Conservation (phyloP, 2,888 invertebrate species). For the Camptogramma bilineatum region DNA sequence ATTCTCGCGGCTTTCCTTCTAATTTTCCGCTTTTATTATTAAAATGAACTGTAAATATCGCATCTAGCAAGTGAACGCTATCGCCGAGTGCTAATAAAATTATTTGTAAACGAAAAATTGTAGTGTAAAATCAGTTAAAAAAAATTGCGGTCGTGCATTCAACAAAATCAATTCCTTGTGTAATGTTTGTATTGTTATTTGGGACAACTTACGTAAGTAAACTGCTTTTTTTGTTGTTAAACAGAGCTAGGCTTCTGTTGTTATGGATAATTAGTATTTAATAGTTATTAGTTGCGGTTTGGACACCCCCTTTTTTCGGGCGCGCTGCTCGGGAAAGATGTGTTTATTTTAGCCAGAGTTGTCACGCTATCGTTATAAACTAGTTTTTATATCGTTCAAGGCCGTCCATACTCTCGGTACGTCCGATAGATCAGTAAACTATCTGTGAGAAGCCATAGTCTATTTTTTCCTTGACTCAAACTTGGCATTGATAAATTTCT, state of each 20-base stretch:
- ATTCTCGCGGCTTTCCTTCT: constrained; percentile 75
- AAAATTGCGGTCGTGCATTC: constrained; percentile 44
- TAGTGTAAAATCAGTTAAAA: constrained; percentile 40
- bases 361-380: constrained; percentile 42
- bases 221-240: constrained; percentile 66
- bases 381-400: constrained; percentile 43
- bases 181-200: constrained; percentile 78
- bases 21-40: constrained; percentile 67
- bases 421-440: constrained; percentile 39
- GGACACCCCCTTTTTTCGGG: constrained; percentile 23
- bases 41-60: constrained; percentile 67
- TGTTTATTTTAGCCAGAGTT: constrained; percentile 42
- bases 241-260: constrained; percentile 48
- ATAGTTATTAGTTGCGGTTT: constrained; percentile 3
- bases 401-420: constrained; percentile 30
- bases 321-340: constrained; percentile 20
- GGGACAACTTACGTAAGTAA: constrained; percentile 81
- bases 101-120: constrained; percentile 47
- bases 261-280: constrained; percentile 8
- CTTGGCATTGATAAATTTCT: constrained; percentile 61
- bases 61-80: constrained; percentile 51
- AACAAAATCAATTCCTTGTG: constrained; percentile 70
- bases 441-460: constrained; percentile 59
- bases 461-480: constrained; percentile 50
- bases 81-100: constrained; percentile 54